Evolutionary conservation across 53 echinoderm and acorn worm species (phyloP), one percentile per base, ranked within the genome.

Genomic region (Holothuria scabra): DNA sequence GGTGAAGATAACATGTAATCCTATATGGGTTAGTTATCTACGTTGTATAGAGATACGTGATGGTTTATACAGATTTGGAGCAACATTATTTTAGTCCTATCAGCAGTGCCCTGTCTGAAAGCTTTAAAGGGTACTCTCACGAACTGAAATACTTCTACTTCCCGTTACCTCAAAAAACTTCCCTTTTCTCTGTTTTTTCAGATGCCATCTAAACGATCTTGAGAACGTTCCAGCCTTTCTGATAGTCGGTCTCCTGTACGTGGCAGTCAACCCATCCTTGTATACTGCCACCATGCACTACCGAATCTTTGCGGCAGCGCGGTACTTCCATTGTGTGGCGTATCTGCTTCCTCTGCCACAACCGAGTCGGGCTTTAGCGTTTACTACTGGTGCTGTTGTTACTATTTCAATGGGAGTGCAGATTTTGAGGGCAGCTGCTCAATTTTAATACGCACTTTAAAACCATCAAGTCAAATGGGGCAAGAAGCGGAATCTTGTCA

Each of bases 151-250:
- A 7, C 44, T 44, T 16, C 11, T 52, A 52, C 18, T 16, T 14
- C 18, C 14, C 52, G 18, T 52, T 41, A 41, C 10, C 41, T 41
- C 10, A n/a, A n/a, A 5, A 8, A 41, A 41, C 8, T 41, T 41
- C 7, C 10, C 28, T 26, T 19, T n/a, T 31, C 46, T 20, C 22
- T 29, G 29, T 55, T 19, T 58, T 28, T 12, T n/a, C 81, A 93
- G 93, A 48, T 92, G 92, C 59, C 95, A 93, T 83, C 85, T 67
- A 14, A 95, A 95, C 37, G 95, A 95, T 80, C 41, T 95, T 57
- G 93, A 95, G 70, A 95, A 95, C 79, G 91, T 93, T 67, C 81
- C 89, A 0, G 91, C 89, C 20, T 95, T 95, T 68, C 59, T 93
- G 4, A 52, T 87, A 12, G 60, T 95, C 21, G 95, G 95, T 28